These are phyloP conservation scores for Sphaerodactylus townsendi DNA, from an alignment of 2,113 vertebrate genomes.

Conservation along the genomic window DNA sequence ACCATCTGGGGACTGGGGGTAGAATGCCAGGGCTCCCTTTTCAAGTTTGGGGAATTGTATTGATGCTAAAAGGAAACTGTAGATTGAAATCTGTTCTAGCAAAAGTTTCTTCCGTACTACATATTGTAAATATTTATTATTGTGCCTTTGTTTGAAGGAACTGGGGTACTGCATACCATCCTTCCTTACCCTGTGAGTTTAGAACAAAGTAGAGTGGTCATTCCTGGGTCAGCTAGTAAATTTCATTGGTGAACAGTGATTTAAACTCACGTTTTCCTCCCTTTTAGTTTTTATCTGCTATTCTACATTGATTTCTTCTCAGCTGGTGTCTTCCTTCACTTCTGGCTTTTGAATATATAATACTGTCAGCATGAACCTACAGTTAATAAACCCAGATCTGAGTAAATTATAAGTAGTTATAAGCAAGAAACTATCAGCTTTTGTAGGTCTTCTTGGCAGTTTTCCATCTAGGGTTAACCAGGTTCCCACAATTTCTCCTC, in stretches of 20 bases:
- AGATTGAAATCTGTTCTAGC: background rate
- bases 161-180: background rate
- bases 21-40: too few relatives aligned
- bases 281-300: too few relatives aligned
- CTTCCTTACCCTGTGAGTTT: background rate
- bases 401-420: background rate
- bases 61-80: too few relatives aligned
- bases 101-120: too few relatives aligned
- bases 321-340: too few relatives aligned
- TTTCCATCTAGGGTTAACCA: background rate
- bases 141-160: background rate
- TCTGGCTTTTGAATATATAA: background rate
- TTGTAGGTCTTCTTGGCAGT: background rate
- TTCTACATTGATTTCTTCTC: too few relatives aligned
- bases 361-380: too few relatives aligned
- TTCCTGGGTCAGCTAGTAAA: too few relatives aligned
- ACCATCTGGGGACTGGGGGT: too few relatives aligned
- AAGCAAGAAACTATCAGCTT: background rate
- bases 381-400: background rate
- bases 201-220: background rate
- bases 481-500: background rate
- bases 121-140: background rate
- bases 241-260: too few relatives aligned
- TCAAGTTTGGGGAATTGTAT: too few relatives aligned
- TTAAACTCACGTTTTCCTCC: too few relatives aligned